Base-by-base conservation (phyloP, 2,113 vertebrate species). In the Anoplopoma fimbria region DNA sequence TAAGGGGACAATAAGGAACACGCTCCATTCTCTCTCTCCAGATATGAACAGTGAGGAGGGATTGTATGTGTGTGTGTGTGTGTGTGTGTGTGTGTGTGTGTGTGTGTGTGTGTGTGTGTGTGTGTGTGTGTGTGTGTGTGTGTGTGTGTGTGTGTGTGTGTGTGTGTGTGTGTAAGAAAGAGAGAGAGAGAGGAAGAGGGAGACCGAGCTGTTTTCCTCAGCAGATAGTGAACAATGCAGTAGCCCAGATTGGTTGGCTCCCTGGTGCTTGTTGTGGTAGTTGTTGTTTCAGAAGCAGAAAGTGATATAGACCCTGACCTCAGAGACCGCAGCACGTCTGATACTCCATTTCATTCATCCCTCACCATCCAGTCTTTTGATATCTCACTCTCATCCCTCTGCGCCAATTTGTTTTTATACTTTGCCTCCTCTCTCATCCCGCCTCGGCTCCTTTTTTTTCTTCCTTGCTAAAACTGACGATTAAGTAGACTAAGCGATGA, bases 1-100 rank as follows among this genome's bases (percentile, higher is more conserved):
- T 93, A 89, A 92, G 93, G 92, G 93, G 91, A 95, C 93, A 95
- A 94, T 95, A 93, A 93, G 90, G 85, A 91, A 92, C 92, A 90
- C 74, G 83, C 84, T 89, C 90, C 72, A 90, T 92, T 93, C 93
- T 92, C 88, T 91, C 87, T 89, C 88, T 87, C 91, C 87, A 91
- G 92, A 93, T 94, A 93, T 90, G 91, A 91, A 70, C 68, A 87
- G 88, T 83, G 86, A 91, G 79, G 76, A 90, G 81, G 74, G 88
- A 87, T 85, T 92, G 75, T 75, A 74, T 65, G 55, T 14, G 80
- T 42, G 40, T 33, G 82, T 33, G 73, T 45, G n/a, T 75, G 77
- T 65, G 55, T 14, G 80, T 42, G 40, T 33, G 82, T 33, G 73
- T 45, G n/a, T 75, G 77, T 65, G 55, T 14, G 80, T 42, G 40